phyloP scores from a whole-genome alignment of 2,888 invertebrate genomes.

The Diadegma fenestrale region DNA sequence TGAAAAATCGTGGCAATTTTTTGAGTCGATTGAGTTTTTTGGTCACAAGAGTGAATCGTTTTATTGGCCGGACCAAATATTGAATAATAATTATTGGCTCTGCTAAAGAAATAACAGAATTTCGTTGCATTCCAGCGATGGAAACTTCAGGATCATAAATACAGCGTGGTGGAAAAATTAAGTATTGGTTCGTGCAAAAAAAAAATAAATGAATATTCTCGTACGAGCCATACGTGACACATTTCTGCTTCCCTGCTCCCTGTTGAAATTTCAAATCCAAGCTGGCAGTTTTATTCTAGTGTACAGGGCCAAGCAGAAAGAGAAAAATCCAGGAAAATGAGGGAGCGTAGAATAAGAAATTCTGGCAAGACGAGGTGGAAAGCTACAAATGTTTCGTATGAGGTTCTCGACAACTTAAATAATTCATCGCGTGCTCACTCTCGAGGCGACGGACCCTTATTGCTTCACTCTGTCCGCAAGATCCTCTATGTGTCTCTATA shows the following conservation, averaged over 20 bases:
- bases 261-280: slow-evolving; percentile 52
- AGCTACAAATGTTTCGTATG: slow-evolving; percentile 53
- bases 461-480: slow-evolving; percentile 49
- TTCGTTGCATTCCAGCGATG: too few relatives aligned
- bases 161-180: not conserved
- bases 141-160: too few relatives aligned
- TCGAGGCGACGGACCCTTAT: slow-evolving; percentile 60
- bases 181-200: slow-evolving; percentile 13
- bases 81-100: too few relatives aligned
- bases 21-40: too few relatives aligned
- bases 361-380: slow-evolving; percentile 29
- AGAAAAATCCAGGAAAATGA: slow-evolving; percentile 40
- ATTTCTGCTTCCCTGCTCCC: slow-evolving; percentile 22
- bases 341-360: slow-evolving; percentile 36
- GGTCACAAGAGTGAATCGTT: too few relatives aligned
- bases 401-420: slow-evolving; percentile 70
- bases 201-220: slow-evolving; percentile 38
- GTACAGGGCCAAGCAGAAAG: slow-evolving; percentile 21
- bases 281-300: slow-evolving; percentile 61
- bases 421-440: slow-evolving; percentile 71
- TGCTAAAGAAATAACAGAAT: too few relatives aligned
- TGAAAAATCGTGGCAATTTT: too few relatives aligned
- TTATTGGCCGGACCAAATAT: too few relatives aligned
- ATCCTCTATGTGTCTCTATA: slow-evolving; percentile 10
- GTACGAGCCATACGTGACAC: slow-evolving; percentile 18